phyloP scores from a whole-genome alignment of 2,797 vertebrate genomes.

The Esox masquinongy region DNA sequence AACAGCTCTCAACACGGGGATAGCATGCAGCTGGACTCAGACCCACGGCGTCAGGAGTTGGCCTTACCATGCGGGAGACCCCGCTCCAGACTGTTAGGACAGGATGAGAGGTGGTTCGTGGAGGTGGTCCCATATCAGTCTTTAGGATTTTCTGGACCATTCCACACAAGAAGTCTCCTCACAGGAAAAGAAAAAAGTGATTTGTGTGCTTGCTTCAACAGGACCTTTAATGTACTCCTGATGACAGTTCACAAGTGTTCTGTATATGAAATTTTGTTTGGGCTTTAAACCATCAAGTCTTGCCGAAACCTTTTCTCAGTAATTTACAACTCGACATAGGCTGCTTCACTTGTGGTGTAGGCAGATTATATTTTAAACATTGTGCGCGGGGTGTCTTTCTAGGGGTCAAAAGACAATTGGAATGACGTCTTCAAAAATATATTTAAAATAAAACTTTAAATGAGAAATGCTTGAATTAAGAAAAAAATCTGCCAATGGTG shows the following conservation, averaged over 20 bases:
- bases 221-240: not conserved
- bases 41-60: not conserved
- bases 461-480: too few species aligned
- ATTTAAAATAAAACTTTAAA: too few species aligned
- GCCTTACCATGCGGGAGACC: not conserved
- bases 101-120: not conserved
- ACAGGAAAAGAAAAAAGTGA: not conserved
- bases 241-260: not conserved
- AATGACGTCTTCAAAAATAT: not conserved
- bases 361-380: not conserved
- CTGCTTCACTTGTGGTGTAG: not conserved
- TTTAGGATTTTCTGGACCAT: not conserved
- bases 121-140: not conserved
- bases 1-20: not conserved
- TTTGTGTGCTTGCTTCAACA: not conserved
- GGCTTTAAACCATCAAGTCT: not conserved
- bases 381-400: not conserved
- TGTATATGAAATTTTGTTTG: not conserved
- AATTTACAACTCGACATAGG: not conserved
- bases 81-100: not conserved
- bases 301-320: not conserved
- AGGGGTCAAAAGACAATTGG: not conserved
- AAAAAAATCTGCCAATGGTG: too few species aligned
- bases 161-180: not conserved
- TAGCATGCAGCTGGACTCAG: slow-evolving; percentile 4